Conservation (phyloP, 2,888 invertebrate genomes). For the Hirtodrosophila alboralis region DNA sequence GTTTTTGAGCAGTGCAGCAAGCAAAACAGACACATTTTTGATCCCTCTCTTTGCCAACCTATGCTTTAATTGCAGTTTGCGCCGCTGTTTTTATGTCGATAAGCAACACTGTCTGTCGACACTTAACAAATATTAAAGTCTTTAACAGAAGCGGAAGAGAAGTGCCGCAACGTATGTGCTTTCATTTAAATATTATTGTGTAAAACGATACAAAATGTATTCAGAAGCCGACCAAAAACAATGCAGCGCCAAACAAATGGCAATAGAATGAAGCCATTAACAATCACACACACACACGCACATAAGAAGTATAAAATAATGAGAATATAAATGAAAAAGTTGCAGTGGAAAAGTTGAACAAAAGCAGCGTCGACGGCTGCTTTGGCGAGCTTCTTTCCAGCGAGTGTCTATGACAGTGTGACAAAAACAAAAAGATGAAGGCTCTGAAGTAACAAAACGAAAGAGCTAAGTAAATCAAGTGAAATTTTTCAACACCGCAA, state of each 20-base stretch:
- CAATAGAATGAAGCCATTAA: constrained; percentile 72
- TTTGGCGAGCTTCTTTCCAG: constrained; percentile 22
- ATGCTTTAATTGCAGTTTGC: constrained; percentile 51
- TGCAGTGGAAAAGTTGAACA: constrained; percentile 45
- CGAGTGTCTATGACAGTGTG: constrained; percentile 48
- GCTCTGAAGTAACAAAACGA: background rate
- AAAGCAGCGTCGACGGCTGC: constrained; percentile 52
- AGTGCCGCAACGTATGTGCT: constrained; percentile 1
- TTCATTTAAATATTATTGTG: constrained; percentile 21
- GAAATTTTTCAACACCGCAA: constrained; percentile 27
- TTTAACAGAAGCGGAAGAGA: constrained; percentile 1
- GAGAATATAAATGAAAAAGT: constrained; percentile 61
- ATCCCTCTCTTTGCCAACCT: too few species aligned
- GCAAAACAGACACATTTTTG: too few species aligned
- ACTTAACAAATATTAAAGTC: constrained; percentile 57
- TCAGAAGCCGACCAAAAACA: constrained; percentile 58
- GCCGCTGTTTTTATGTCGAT: constrained; percentile 41
- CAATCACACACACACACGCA: constrained; percentile 39
- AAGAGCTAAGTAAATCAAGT: background rate
- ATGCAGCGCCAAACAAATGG: constrained; percentile 65
- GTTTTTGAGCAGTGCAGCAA: too few species aligned
- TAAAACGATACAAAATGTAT: constrained; percentile 23
- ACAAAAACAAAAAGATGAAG: constrained; percentile 24
- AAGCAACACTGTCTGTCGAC: constrained; percentile 61
- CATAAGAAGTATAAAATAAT: constrained; percentile 16